phyloP scores from a whole-genome alignment of 2,888 invertebrate species.

The Watsonalla cultraria region DNA sequence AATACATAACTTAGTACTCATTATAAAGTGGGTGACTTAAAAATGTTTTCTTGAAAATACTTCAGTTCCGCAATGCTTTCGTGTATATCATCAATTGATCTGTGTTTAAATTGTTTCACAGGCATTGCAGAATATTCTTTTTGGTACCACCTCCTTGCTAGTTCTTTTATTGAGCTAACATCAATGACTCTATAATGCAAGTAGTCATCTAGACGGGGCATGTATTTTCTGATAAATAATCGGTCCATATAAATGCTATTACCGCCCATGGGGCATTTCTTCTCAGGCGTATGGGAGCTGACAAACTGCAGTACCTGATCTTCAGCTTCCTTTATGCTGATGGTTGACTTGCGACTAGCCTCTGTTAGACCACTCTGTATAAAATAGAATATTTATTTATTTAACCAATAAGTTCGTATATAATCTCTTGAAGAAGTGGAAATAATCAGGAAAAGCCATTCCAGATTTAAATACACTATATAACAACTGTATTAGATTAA shows the following conservation, averaged over 20 bases:
- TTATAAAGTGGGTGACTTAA: slow-evolving; percentile 50
- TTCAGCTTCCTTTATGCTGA: slow-evolving; percentile 84
- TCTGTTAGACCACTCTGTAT: slow-evolving; percentile 89
- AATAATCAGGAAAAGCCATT: too few relatives aligned
- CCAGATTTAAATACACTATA: too few relatives aligned
- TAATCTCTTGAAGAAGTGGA: too few relatives aligned
- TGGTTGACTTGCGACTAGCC: slow-evolving; percentile 82
- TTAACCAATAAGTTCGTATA: too few relatives aligned
- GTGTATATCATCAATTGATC: slow-evolving; percentile 89
- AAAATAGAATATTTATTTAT: too few relatives aligned
- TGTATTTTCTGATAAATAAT: slow-evolving; percentile 87
- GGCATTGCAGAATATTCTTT: slow-evolving; percentile 77
- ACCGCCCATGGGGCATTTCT: slow-evolving; percentile 88
- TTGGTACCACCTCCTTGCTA: slow-evolving; percentile 88
- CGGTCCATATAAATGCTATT: slow-evolving; percentile 94
- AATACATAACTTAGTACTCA: too few relatives aligned
- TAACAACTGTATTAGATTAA: too few relatives aligned
- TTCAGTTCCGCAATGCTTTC: slow-evolving; percentile 92
- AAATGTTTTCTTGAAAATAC: slow-evolving; percentile 85
- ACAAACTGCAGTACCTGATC: slow-evolving; percentile 84
- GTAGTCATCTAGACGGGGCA: slow-evolving; percentile 88
- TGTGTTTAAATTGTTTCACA: slow-evolving; percentile 81
- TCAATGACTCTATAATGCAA: slow-evolving; percentile 96
- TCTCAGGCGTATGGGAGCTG: slow-evolving; percentile 72
- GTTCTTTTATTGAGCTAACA: slow-evolving; percentile 93